These are phyloP conservation scores for Geotrypetes seraphini DNA, from an alignment of 2,797 vertebrate genomes.

Conservation along the genomic window DNA sequence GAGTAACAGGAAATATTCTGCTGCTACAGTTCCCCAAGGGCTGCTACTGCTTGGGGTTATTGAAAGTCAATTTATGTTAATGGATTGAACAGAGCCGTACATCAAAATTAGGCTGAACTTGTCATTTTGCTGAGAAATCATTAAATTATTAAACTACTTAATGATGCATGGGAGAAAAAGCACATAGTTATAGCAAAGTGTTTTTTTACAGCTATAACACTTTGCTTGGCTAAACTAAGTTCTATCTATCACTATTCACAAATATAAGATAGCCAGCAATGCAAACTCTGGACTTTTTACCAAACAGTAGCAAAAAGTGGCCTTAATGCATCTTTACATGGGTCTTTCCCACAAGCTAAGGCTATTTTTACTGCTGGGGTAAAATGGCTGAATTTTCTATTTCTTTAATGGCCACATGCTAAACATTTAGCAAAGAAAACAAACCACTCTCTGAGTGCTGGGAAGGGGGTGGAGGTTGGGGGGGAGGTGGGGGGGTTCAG, in stretches of 20 bases:
- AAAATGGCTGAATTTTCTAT: no score
- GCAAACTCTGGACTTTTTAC: no score
- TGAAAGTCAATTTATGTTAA: conserved; percentile 26
- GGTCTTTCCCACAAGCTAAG: no score
- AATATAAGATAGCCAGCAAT: conserved; percentile 5
- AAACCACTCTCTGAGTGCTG: no score
- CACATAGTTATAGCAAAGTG: conserved; percentile 2
- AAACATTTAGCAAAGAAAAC: no score
- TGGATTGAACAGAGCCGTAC: conserved; percentile 8
- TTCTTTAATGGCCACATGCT: no score
- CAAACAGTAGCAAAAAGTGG: no score
- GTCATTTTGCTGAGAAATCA: conserved; percentile 21
- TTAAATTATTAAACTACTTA: conserved; percentile 29
- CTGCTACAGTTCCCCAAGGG: not conserved
- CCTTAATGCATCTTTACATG: no score
- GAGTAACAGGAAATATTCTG: not conserved
- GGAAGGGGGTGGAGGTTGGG: no score
- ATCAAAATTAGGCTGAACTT: conserved; percentile 18
- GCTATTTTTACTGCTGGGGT: no score
- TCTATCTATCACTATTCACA: conserved; percentile 9
- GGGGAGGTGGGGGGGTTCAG: no score
- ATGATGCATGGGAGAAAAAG: conserved; percentile 13
- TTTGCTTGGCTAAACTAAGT: not conserved
- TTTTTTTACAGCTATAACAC: not conserved
- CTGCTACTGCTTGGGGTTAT: conserved; percentile 12